These are phyloP conservation scores for Trinectes maculatus DNA, from an alignment of 2,113 vertebrate genomes.

Conservation along the genomic window DNA sequence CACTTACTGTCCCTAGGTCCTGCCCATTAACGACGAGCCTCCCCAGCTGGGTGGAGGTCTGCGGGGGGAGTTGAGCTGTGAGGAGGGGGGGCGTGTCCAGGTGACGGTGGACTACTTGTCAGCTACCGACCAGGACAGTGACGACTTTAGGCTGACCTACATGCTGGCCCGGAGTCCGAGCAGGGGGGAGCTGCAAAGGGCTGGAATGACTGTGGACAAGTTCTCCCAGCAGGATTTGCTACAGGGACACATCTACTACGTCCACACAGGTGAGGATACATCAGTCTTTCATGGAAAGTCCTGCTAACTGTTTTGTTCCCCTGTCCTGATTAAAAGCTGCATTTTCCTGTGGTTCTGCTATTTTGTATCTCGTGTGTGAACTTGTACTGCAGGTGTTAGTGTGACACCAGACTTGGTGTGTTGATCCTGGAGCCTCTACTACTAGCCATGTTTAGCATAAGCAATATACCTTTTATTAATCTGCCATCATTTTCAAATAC, in stretches of 20 bases:
- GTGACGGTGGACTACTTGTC: conserved; percentile 75
- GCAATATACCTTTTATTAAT: too few species aligned
- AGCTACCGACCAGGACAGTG: conserved; percentile 78
- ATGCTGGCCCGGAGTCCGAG: conserved; percentile 67
- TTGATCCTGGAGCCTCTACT: too few species aligned
- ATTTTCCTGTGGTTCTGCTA: too few species aligned
- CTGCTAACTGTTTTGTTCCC: background rate
- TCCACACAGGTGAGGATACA: conserved; percentile 70
- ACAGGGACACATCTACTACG: conserved; percentile 76
- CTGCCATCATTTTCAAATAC: too few species aligned
- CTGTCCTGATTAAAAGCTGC: too few species aligned
- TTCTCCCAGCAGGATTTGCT: conserved; percentile 81
- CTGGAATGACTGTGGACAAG: conserved; percentile 62
- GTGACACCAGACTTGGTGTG: too few species aligned
- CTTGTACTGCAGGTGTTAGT: too few species aligned
- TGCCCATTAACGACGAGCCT: conserved; percentile 73
- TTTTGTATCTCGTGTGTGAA: too few species aligned
- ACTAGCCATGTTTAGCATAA: too few species aligned
- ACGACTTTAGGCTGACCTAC: conserved; percentile 70
- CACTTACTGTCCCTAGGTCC: conserved; percentile 47
- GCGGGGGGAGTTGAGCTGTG: conserved; percentile 63
- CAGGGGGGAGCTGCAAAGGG: conserved; percentile 69
- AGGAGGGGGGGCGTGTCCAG: conserved; percentile 67
- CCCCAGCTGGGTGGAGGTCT: conserved; percentile 69
- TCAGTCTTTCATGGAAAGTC: background rate